Evolutionary conservation across 92 coral and sea anemone genomes (phyloP), one percentile per base, ranked within the genome.

Genomic region (Zoanthus sansibaricus): DNA sequence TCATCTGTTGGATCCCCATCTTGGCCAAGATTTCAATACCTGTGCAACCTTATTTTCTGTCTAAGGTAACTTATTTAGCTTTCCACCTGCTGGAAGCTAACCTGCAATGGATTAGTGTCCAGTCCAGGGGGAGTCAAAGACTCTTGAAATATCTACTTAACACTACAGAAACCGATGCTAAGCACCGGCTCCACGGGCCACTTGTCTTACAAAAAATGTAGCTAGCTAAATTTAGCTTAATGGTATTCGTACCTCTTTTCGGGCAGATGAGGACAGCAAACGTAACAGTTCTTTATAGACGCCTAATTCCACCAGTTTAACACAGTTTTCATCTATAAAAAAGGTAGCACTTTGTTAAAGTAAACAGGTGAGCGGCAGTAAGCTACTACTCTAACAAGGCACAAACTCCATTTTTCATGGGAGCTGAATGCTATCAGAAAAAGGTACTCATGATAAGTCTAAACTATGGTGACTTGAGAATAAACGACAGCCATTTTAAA

Each of bases 301-400:
- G 16, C 96, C 99, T 80, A 92, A 90, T 71, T 97, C 92, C 18
- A 97, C 99, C 37, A 97, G 97, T 82, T 90, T 91, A 58, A 97
- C 79, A 52, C 99, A 97, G 89, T 97, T 92, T 56, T 93, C 92
- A 76, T 97, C 99, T 97, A 67, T 6, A 91, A 72, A 49, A 66
- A 80, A 20, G 9, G 42, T 0, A 78, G 47, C 37, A 13, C 9
- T 45, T 15, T 32, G 12, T 7, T 58, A 32, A 33, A 76, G 37
- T 74, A 49, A 49, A 5, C 55, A 11, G 4, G 12, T 49, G 12
- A 49, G 12, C 7, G 55, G 12, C 12, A 45, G n/a, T 25, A 31
- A 8, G 8, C 58, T 0, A 25, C 10, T 10, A 42, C 42, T 58
- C 54, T 72, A 10, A 13, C 51, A 15, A 72, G 44, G 18, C n/a